phyloP scores from a whole-genome alignment of 1,140 invertebrate genomes.

The Drosophila quadrilineata region DNA sequence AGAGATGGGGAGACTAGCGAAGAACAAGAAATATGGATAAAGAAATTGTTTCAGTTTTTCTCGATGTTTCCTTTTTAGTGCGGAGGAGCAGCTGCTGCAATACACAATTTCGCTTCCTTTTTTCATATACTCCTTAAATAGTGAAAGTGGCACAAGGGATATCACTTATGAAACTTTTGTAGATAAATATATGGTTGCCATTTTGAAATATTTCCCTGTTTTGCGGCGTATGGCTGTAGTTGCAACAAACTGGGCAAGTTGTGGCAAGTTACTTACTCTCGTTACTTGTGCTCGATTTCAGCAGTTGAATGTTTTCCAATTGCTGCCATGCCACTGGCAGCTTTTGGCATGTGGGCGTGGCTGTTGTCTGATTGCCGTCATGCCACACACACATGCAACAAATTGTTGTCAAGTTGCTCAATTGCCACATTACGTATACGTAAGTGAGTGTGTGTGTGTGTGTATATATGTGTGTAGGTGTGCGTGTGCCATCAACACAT shows the following conservation, averaged over 20 bases:
- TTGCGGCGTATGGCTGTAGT: not conserved
- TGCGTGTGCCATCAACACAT: conserved; percentile 56
- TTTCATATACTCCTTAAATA: conserved; percentile 11
- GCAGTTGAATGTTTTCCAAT: conserved; percentile 72
- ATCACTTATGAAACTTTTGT: not conserved
- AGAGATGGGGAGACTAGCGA: conserved; percentile 9
- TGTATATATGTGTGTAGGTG: conserved; percentile 9
- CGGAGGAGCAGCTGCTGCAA: conserved; percentile 38
- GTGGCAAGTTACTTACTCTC: conserved; percentile 70
- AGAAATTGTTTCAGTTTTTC: conserved; percentile 32
- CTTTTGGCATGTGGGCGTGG: conserved; percentile 28
- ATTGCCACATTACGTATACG: conserved; percentile 24
- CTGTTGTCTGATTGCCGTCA: conserved; percentile 34
- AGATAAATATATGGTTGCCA: not conserved
- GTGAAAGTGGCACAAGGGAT: not conserved
- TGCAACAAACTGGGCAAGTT: too few relatives aligned
- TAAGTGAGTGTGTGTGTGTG: not conserved
- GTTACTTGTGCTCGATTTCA: conserved; percentile 74
- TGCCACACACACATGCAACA: conserved; percentile 12
- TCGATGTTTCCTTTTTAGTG: not conserved
- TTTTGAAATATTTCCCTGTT: conserved; percentile 5
- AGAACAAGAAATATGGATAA: conserved; percentile 45
- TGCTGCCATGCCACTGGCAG: conserved; percentile 42
- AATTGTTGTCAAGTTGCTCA: conserved; percentile 44
- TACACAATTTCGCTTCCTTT: conserved; percentile 6